Conservation (phyloP, 2,113 vertebrate genomes). For the Mormyrus lacerda region DNA sequence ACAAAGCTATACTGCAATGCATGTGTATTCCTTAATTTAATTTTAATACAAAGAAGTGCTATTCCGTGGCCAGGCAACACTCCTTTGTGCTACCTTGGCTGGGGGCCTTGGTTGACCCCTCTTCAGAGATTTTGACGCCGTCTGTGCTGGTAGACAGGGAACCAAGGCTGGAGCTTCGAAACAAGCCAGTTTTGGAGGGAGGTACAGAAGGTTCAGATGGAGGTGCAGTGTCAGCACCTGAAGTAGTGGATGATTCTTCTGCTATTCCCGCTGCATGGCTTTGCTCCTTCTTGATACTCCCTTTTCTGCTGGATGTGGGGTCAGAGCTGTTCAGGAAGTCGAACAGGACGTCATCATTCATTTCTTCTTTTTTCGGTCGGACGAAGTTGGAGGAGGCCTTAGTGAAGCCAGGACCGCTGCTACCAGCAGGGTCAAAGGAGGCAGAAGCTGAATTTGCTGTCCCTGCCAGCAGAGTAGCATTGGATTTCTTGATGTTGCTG, state of each 20-base stretch:
- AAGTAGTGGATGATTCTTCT: constrained; percentile 37
- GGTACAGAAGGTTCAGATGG: constrained; percentile 56
- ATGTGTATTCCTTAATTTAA: background rate
- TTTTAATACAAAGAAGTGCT: background rate
- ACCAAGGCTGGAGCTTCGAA: constrained; percentile 68
- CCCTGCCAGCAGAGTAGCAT: constrained; percentile 68
- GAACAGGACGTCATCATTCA: constrained; percentile 90
- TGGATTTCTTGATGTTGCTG: constrained; percentile 78
- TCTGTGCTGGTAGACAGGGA: constrained; percentile 62
- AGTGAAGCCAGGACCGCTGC: constrained; percentile 35
- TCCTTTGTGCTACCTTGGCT: constrained; percentile 63
- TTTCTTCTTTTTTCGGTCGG: constrained; percentile 80
- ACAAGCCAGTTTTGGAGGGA: constrained; percentile 56
- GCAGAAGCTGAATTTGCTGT: constrained; percentile 63
- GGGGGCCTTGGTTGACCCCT: constrained; percentile 60
- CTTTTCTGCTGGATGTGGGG: constrained; percentile 66
- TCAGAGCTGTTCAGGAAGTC: constrained; percentile 96
- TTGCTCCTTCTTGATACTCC: constrained; percentile 70
- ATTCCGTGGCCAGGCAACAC: background rate
- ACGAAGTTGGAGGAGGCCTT: constrained; percentile 78
- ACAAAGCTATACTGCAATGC: background rate
- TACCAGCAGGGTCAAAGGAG: constrained; percentile 38
- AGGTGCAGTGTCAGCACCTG: constrained; percentile 35
- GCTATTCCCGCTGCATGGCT: constrained; percentile 38
- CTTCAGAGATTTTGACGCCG: constrained; percentile 66